Evolutionary conservation across 1,140 invertebrate species (phyloP).

Genomic region (Euborellia annulipes): DNA sequence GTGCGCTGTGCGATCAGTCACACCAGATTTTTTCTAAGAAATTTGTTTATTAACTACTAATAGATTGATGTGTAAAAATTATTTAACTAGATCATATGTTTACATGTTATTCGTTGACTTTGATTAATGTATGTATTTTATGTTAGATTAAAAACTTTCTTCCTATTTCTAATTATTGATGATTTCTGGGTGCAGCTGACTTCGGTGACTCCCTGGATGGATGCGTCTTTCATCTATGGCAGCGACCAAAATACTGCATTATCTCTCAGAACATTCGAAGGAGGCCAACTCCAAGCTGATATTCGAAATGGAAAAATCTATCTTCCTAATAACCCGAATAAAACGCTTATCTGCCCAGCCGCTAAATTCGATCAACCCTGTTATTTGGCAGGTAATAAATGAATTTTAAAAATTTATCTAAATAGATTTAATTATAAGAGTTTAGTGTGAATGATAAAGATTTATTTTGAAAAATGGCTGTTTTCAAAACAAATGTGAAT

Average conservation of each 20-base stretch:
- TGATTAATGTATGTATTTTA: no score
- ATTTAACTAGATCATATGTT: no score
- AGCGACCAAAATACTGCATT: constrained; percentile 43
- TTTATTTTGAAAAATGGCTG: no score
- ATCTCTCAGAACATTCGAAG: constrained; percentile 41
- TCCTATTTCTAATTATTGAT: not conserved
- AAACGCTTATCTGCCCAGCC: constrained; percentile 40
- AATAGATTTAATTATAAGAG: no score
- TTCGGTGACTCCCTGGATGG: constrained; percentile 63
- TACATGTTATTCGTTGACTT: no score
- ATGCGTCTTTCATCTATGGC: constrained; percentile 72
- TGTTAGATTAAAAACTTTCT: not conserved
- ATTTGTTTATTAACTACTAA: no score
- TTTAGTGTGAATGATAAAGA: no score
- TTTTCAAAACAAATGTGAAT: no score
- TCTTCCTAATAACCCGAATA: constrained; percentile 47
- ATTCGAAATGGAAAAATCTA: constrained; percentile 45
- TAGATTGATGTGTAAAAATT: no score
- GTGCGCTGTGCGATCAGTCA: no score
- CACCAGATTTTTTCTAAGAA: no score
- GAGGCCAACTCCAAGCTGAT: constrained; percentile 44
- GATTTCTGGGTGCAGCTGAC: constrained; percentile 40
- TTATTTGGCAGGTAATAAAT: constrained; percentile 49
- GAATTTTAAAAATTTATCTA: no score
- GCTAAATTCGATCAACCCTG: constrained; percentile 42